A percentile compares a stretch with the other conserved stretches of the same genome.
phyloP scores from a whole-genome alignment of 1,140 invertebrate genomes.

The Bemisia tabaci region DNA sequence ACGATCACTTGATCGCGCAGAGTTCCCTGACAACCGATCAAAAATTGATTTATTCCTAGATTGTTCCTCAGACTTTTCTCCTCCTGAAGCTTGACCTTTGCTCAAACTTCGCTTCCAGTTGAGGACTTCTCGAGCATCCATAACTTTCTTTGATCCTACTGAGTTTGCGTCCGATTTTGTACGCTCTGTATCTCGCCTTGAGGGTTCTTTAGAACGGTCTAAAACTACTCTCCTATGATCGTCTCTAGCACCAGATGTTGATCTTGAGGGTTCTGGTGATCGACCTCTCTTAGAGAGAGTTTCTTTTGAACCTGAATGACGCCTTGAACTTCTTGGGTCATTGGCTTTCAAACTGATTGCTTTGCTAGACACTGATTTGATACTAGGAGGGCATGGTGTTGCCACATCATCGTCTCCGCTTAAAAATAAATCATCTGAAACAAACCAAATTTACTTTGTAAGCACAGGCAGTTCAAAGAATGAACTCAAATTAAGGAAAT shows the following conservation, averaged over 20 bases:
- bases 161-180: background rate
- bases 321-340: background rate
- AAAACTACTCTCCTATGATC: background rate
- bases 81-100: background rate
- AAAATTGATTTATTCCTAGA: background rate
- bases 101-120: background rate
- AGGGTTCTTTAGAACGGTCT: too few relatives aligned
- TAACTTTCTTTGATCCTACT: background rate
- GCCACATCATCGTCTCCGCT: background rate
- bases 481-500: background rate
- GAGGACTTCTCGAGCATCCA: background rate
- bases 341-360: background rate
- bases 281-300: background rate
- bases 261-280: too few relatives aligned
- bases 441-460: background rate
- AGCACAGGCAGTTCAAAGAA: background rate
- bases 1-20: background rate
- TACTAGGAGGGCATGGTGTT: background rate
- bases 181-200: background rate
- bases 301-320: background rate
- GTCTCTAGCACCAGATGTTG: background rate
- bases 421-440: background rate
- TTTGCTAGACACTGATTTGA: background rate
- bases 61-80: background rate
- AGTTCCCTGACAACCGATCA: background rate